Conservation (phyloP, 92 coral and sea anemone species). For the Pocillopora grandis region DNA sequence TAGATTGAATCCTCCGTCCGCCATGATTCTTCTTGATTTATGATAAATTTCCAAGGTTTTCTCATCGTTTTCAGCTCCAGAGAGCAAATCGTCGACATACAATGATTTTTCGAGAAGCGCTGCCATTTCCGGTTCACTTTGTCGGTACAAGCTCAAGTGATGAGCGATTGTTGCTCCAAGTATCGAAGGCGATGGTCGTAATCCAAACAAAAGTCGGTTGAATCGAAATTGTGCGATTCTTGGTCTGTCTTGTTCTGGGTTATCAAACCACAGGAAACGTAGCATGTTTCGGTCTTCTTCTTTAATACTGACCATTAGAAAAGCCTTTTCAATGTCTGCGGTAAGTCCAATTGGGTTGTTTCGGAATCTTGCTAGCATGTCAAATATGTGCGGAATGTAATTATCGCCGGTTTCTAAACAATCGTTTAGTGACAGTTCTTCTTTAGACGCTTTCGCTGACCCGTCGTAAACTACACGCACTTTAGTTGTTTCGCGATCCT, state of each 20-base stretch:
- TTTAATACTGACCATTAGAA: conserved; percentile 48
- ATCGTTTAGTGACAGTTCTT: not conserved
- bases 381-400: conserved; percentile 51
- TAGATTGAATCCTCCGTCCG: conserved; percentile 60
- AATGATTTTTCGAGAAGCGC: conserved; percentile 40
- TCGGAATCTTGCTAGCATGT: conserved; percentile 45
- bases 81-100: conserved; percentile 56
- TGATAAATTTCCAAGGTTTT: conserved; percentile 36
- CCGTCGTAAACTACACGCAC: too few relatives aligned
- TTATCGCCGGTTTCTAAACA: conserved; percentile 49
- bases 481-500: not conserved
- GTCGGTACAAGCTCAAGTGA: conserved; percentile 44
- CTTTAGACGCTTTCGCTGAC: too few relatives aligned
- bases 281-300: conserved; percentile 59
- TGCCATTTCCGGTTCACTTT: conserved; percentile 51
- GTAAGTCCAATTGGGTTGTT: conserved; percentile 24
- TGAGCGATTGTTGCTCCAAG: conserved; percentile 62
- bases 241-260: conserved; percentile 23
- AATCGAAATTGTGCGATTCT: conserved; percentile 38
- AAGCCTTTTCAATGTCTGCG: conserved; percentile 58
- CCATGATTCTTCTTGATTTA: conserved; percentile 32
- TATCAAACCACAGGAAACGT: conserved; percentile 54
- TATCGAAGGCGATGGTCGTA: conserved; percentile 60
- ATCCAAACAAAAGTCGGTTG: conserved; percentile 58
- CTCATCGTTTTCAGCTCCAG: conserved; percentile 50